phyloP scores from a whole-genome alignment of 2,888 invertebrate species.

The Desoria tigrina region DNA sequence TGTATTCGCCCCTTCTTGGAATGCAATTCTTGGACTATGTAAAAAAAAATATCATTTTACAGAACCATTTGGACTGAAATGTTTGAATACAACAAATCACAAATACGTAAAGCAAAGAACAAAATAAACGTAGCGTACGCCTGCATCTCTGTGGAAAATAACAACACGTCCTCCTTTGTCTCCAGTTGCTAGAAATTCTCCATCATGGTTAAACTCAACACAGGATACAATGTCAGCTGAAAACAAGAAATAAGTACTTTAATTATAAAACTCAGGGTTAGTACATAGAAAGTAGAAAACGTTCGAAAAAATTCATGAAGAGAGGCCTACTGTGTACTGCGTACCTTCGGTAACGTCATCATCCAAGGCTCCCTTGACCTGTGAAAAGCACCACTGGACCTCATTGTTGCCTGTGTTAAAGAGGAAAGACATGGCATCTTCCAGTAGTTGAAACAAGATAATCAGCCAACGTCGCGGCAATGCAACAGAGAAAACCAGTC shows the following conservation, averaged over 20 bases:
- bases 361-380: conserved; percentile 98
- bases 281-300: no score
- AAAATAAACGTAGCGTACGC: no score
- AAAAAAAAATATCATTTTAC: no score
- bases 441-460: conserved; percentile 8
- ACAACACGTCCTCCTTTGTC: conserved; percentile 99
- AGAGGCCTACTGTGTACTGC: no score
- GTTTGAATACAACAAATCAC: no score
- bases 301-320: no score
- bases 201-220: conserved; percentile 99
- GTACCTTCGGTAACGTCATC: conserved; percentile 91
- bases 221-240: conserved; percentile 98
- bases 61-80: no score
- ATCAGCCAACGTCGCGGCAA: neutral
- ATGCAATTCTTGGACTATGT: conserved; percentile 79
- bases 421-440: conserved; percentile 56
- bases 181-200: conserved; percentile 96
- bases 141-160: conserved; percentile 86
- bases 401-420: conserved; percentile 76
- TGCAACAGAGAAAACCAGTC: conserved; percentile 10
- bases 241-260: conserved; percentile 54
- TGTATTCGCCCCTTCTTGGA: conserved; percentile 94
- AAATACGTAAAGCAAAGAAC: no score
- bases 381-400: conserved; percentile 99
- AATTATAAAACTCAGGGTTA: no score